A percentile compares a stretch with the other conserved stretches of the same genome.
Conservation (phyloP, 2,888 invertebrate genomes). For the Trichopoda pennipes region DNA sequence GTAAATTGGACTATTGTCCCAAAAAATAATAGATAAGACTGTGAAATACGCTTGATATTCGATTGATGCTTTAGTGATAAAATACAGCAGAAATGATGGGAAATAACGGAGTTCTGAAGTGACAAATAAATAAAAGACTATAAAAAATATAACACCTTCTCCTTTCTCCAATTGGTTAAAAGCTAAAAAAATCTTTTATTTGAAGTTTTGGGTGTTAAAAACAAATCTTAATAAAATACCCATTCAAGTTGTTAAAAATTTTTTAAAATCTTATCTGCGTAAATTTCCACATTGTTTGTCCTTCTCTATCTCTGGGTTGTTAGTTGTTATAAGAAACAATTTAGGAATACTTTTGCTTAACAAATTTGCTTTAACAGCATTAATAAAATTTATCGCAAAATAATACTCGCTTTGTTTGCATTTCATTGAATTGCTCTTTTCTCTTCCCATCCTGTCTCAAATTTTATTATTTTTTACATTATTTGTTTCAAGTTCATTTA, state of each 20-base stretch:
- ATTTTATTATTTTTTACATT: slow-evolving; percentile 4
- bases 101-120: no score
- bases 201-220: no score
- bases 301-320: not conserved
- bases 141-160: no score
- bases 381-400: slow-evolving; percentile 33
- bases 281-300: not conserved
- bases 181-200: no score
- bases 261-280: not conserved
- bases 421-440: slow-evolving; percentile 14
- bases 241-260: not conserved
- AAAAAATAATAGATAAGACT: no score
- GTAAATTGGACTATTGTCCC: no score
- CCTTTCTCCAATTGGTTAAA: no score
- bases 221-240: no score
- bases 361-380: slow-evolving; percentile 14
- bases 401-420: slow-evolving; percentile 17
- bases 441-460: slow-evolving; percentile 4
- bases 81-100: no score
- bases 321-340: not conserved
- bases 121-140: no score
- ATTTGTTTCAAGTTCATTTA: slow-evolving; percentile 54
- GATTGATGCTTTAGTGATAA: no score
- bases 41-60: no score
- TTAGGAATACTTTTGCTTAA: not conserved